These are phyloP conservation scores for Panagrolaimus sp. DNA, from an alignment of 1,140 invertebrate species.

Conservation along the genomic window DNA sequence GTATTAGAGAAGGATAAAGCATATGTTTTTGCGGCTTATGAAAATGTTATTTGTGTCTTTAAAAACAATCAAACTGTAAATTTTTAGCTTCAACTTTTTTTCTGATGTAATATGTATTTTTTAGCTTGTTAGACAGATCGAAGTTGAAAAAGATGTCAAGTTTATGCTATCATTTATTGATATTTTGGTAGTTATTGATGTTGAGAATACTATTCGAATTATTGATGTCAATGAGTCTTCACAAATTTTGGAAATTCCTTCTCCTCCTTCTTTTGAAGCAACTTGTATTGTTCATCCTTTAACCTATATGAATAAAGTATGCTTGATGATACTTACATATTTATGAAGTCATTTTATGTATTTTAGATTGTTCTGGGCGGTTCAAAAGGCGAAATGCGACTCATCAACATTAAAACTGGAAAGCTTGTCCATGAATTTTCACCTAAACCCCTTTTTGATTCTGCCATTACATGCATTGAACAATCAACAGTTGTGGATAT, in stretches of 20 bases:
- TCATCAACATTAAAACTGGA: slow-evolving; percentile 42
- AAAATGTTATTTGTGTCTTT: neutral
- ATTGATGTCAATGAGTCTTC: slow-evolving; percentile 1
- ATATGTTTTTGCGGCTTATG: slow-evolving; percentile 4
- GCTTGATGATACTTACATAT: neutral
- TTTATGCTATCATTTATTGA: slow-evolving; percentile 6
- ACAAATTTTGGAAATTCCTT: slow-evolving; percentile 10
- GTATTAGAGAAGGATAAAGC: slow-evolving; percentile 12
- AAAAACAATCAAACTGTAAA: slow-evolving; percentile 12
- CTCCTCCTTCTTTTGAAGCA: neutral
- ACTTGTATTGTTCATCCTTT: slow-evolving; percentile 19
- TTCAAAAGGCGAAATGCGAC: slow-evolving; percentile 22
- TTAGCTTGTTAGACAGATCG: neutral
- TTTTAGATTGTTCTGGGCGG: slow-evolving; percentile 26
- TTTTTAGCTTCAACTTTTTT: neutral
- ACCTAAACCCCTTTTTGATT: slow-evolving; percentile 28
- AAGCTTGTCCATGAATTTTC: slow-evolving; percentile 46
- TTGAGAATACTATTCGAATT: slow-evolving; percentile 1
- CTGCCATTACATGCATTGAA: slow-evolving; percentile 33
- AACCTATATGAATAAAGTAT: slow-evolving; percentile 27
- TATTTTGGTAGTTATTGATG: slow-evolving; percentile 13
- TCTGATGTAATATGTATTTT: neutral
- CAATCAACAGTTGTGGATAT: slow-evolving; percentile 45
- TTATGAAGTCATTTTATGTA: neutral
- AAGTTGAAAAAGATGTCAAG: slow-evolving; percentile 8